Evolutionary conservation across 2,797 vertebrate species (phyloP), one percentile per base, ranked within the genome.

Genomic region (Pseudochromis fuscus): DNA sequence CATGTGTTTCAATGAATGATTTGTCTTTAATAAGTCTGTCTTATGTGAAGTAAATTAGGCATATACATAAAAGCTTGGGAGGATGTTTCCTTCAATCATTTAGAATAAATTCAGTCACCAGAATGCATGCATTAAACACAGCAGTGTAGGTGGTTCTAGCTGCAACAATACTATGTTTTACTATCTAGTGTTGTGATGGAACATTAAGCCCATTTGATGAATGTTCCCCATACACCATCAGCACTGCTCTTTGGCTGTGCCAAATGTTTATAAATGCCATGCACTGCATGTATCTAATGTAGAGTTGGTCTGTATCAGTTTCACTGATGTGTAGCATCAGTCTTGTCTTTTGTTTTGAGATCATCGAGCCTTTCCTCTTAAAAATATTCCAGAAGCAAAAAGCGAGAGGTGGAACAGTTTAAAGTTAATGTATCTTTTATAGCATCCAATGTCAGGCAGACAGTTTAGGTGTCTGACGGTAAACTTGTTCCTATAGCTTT

Each of bases 181-280:
- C 18, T 27, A 46, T 59, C 31, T 33, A 50, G 16, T 7, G 30
- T 70, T 57, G 53, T 48, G 31, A 51, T 44, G 42, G 25, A 71
- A 37, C 65, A 52, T 64, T 52, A 52, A 60, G 38, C 9, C 31
- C 16, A 19, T 68, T 23, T 7, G n/a, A 30, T 30, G 16, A 30
- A 18, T 66, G 7, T 25, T 2, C 15, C 57, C 7, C 11, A 6
- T 6, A 70, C n/a, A 15, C 72, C 62, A 44, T 62, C 63, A 40
- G 42, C 31, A 3, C 28, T 38, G 27, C 58, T 61, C 18, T 2
- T 42, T 59, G 13, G 3, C 42, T 25, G 9, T 50, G 16, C 63
- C 16, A 46, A 31, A 55, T n/a, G 24, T 61, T 50, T 61, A 31
- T 38, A 37, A 71, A 67, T 33, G 49, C 24, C n/a, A 18, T 15